Evolutionary conservation across 1,140 invertebrate genomes (phyloP).

Genomic region (Sminthurides bifidus): DNA sequence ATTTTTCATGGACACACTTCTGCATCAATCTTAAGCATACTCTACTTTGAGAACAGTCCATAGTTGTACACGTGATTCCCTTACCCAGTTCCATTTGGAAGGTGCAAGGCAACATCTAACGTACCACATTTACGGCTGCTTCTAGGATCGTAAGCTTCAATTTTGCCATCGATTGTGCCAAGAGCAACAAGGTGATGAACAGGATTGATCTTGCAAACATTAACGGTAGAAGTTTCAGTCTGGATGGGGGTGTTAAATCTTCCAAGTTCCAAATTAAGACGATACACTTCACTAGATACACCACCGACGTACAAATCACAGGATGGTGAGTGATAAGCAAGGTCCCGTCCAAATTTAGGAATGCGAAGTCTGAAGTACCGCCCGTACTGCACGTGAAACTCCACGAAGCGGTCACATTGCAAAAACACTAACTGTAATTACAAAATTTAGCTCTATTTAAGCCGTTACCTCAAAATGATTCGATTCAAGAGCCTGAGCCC

Average conservation of each 20-base stretch:
- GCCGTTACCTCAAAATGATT: background rate
- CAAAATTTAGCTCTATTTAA: constrained; percentile 34
- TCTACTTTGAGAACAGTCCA: constrained; percentile 14
- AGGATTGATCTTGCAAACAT: constrained; percentile 77
- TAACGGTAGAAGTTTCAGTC: constrained; percentile 62
- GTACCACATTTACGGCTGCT: constrained; percentile 57
- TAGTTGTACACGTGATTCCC: constrained; percentile 28
- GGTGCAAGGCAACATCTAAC: constrained; percentile 72
- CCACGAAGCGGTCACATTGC: constrained; percentile 61
- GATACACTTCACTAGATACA: constrained; percentile 73
- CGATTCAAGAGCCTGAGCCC: background rate
- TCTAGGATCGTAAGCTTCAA: constrained; percentile 94
- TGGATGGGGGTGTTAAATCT: constrained; percentile 76
- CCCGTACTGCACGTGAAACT: constrained; percentile 88
- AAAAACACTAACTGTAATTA: constrained; percentile 55
- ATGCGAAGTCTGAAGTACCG: constrained; percentile 81
- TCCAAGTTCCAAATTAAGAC: constrained; percentile 90
- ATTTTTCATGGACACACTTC: background rate
- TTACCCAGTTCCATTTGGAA: constrained; percentile 48
- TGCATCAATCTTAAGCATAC: background rate
- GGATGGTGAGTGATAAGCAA: constrained; percentile 76
- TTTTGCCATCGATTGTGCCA: constrained; percentile 80
- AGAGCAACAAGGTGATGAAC: constrained; percentile 73
- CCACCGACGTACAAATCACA: constrained; percentile 91
- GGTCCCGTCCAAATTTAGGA: constrained; percentile 88